These are phyloP conservation scores for Gymnoscelis rufifasciata DNA, from an alignment of 2,888 invertebrate species.

Conservation along the genomic window DNA sequence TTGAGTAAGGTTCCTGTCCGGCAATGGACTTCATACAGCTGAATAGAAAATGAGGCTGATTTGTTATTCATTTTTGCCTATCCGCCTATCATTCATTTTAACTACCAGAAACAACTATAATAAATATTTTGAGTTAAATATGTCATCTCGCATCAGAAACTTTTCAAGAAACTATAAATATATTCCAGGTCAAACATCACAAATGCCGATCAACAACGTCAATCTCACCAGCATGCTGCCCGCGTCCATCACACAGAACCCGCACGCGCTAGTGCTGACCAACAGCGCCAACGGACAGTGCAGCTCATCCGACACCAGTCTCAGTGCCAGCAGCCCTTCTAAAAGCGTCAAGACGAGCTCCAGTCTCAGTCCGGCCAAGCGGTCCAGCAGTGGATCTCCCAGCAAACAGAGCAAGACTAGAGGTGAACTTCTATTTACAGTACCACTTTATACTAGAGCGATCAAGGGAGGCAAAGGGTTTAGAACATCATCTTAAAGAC, in stretches of 20 bases:
- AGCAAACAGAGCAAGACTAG: slow-evolving; percentile 87
- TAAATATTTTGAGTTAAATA: too few relatives aligned
- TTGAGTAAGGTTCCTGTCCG: too few relatives aligned
- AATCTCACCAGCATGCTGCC: slow-evolving; percentile 58
- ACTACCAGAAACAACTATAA: too few relatives aligned
- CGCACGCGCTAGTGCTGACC: slow-evolving; percentile 54
- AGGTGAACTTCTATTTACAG: slow-evolving; percentile 80
- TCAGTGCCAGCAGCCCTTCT: slow-evolving; percentile 88
- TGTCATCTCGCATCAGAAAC: too few relatives aligned
- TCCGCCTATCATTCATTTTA: too few relatives aligned
- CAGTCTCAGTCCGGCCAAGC: slow-evolving; percentile 90
- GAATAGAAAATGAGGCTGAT: too few relatives aligned
- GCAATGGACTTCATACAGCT: too few relatives aligned
- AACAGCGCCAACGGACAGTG: slow-evolving; percentile 67
- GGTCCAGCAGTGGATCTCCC: slow-evolving; percentile 90
- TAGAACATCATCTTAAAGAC: too few relatives aligned
- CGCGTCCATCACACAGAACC: slow-evolving; percentile 55
- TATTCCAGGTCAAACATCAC: slow-evolving; percentile 49
- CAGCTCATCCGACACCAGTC: slow-evolving; percentile 75
- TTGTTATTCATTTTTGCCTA: too few relatives aligned
- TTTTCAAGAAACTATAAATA: too few relatives aligned
- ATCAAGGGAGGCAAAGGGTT: too few relatives aligned
- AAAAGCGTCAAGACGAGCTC: slow-evolving; percentile 92
- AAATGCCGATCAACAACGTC: slow-evolving; percentile 63
- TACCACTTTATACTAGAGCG: neutral